Evolutionary conservation across 2,888 invertebrate genomes (phyloP), one percentile per base, ranked within the genome.

Genomic region (Sepioteuthis lessoniana): DNA sequence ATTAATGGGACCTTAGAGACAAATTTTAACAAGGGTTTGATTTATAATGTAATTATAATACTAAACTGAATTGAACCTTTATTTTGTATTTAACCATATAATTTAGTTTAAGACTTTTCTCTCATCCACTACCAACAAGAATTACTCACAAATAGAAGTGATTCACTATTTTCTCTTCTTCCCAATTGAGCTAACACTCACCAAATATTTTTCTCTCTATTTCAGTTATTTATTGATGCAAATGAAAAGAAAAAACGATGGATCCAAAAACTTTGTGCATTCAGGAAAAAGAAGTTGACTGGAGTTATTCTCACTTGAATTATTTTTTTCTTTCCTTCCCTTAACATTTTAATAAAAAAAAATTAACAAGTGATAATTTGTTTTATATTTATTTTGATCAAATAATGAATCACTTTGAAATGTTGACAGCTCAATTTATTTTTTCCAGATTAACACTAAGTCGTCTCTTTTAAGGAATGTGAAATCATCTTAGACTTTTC

Each of bases 221-320:
- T 96, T 5, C 95, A 96, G 96, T 94, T 96, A 76, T 95, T 96
- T 90, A 94, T 94, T 55, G 95, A 96, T 93, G 95, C 95, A 28
- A 96, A 95, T 92, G 96, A 96, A 90, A 96, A 96, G 93, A 95
- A 96, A 95, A 95, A 96, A 38, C 95, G 95, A 90, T 96, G 96
- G 96, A 95, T 96, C 35, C 95, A 96, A 91, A 96, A 96, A 94
- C 95, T 96, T 38, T 94, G 95, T 16, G 94, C 94, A 46, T 95
- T 96, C 95, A 94, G 96, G 93, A 95, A 95, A 93, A 95, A 95
- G 94, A 96, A 96, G 93, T 93, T 96, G 47, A 96, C 96, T 93
- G 96, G 96, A 47, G 96, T 96, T 91, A 95, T 94, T 5, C 94
- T 96, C 90, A 46, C 91, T 47, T 93, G 91, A 47, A 42, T 55